A percentile compares a stretch with the other conserved stretches of the same genome.
Conservation (phyloP, 2,113 vertebrate species). For the Scomber japonicus region DNA sequence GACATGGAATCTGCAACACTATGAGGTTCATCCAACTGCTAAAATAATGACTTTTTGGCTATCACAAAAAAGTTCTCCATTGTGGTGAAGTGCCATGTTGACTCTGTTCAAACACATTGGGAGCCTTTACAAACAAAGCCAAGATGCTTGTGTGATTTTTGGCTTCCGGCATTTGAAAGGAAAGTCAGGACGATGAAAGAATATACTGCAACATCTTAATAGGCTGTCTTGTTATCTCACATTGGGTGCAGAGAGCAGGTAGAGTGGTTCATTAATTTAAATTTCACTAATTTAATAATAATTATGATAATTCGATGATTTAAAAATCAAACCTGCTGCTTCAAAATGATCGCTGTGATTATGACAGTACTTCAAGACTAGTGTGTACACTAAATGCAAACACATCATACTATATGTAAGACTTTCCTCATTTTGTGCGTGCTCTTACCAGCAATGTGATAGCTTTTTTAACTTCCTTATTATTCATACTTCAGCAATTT, state of each 20-base stretch:
- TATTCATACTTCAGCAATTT: no score
- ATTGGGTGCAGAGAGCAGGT: not conserved
- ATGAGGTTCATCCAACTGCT: not conserved
- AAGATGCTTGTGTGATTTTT: not conserved
- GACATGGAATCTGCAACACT: not conserved
- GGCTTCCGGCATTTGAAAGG: not conserved
- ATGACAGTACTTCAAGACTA: not conserved
- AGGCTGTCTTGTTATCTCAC: no score
- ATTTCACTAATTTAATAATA: no score
- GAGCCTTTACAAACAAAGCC: not conserved
- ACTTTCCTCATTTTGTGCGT: not conserved
- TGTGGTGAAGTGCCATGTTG: not conserved
- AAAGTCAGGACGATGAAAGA: not conserved
- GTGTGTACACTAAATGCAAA: no score
- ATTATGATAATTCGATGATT: no score
- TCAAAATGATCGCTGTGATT: not conserved
- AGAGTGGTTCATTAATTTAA: no score
- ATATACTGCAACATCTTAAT: not conserved
- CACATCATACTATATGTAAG: no score
- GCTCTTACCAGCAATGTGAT: no score
- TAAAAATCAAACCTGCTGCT: not conserved
- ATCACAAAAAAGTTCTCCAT: not conserved
- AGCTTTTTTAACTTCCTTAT: no score
- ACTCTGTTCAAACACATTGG: not conserved
- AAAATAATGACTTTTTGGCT: slow-evolving; percentile 21